phyloP scores from a whole-genome alignment of 2,888 invertebrate genomes.

The Cremastobaeus sp. region DNA sequence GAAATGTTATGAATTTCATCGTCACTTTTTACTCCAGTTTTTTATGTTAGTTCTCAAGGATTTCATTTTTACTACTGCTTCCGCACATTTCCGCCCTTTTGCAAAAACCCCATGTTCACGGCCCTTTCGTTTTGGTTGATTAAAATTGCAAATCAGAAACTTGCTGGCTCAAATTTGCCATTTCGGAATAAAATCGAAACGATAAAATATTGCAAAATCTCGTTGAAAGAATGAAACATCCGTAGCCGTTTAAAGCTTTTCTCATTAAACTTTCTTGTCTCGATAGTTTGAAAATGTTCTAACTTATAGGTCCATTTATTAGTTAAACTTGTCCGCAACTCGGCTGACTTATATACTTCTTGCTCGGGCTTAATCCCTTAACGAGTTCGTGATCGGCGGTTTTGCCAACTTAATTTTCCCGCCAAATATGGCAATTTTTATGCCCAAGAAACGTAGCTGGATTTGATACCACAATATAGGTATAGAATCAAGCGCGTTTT shows the following conservation, averaged over 20 bases:
- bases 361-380: slow-evolving; percentile 41
- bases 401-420: slow-evolving; percentile 41
- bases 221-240: slow-evolving; percentile 12
- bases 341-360: slow-evolving; percentile 29
- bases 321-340: slow-evolving; percentile 31
- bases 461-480: slow-evolving; percentile 37
- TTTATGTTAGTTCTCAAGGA: too few relatives aligned
- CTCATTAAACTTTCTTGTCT: too few relatives aligned
- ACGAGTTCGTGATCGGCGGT: slow-evolving; percentile 40
- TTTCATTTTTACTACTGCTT: too few relatives aligned
- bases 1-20: too few relatives aligned
- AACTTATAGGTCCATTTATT: slow-evolving; percentile 19
- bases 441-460: slow-evolving; percentile 28
- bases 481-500: slow-evolving; percentile 52
- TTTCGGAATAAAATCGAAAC: too few relatives aligned
- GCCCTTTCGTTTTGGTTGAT: too few relatives aligned
- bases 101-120: too few relatives aligned
- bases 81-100: too few relatives aligned
- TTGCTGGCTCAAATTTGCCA: too few relatives aligned
- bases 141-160: too few relatives aligned
- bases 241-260: too few relatives aligned
- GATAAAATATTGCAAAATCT: slow-evolving; percentile 2
- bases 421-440: slow-evolving; percentile 49
- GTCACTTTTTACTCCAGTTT: too few relatives aligned
- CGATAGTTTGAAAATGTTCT: slow-evolving; percentile 24